Evolutionary conservation across 1,140 invertebrate genomes (phyloP), one percentile per base, ranked within the genome.

Genomic region (Frieseomelitta varia): DNA sequence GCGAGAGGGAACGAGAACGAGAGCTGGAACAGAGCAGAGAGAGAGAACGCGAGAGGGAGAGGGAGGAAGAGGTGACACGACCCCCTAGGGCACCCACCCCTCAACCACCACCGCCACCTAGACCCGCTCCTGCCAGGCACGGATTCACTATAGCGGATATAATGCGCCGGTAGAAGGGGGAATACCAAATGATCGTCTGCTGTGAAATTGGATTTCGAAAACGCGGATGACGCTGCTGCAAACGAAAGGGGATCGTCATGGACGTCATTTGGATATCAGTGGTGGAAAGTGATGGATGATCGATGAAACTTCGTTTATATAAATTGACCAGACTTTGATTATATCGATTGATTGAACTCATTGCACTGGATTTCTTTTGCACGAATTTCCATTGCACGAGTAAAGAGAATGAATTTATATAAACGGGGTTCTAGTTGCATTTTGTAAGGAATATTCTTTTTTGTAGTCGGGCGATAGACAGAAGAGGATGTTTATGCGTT

Each of bases 141-240:
- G 94, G 94, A n/a, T 95, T 95, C 86, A 95, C 94, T 11, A 95
- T 95, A 80, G 94, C 93, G 0, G 94, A 95, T 58, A 95, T 95
- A 58, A 94, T 95, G 94, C 93, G 94, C 21, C 93, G 94, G 88
- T 95, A 94, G 91, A 83, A 83, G 71, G 85, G 24, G 15, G 12
- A 27, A 71, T 87, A 58, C 77, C 81, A 87, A 88, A 84, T 71
- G 81, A 34, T 76, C 58, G 81, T 65, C 27, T 74, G 19, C 34
- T 74, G 68, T 81, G 71, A 65, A 81, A 27, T 55, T 75, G 6
- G 30, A 14, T 17, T 14, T n/a, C 1, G 2, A 27, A 4, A 1
- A 12, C 4, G 6, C 12, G n/a, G n/a, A 47, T 27, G n/a, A n/a
- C n/a, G 19, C 34, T 1, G 19, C 12, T 24, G 12, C 27, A 27